A percentile compares a stretch with the other conserved stretches of the same genome.
phyloP scores from a whole-genome alignment of 2,797 vertebrate species.

The Limnodromus scolopaceus region DNA sequence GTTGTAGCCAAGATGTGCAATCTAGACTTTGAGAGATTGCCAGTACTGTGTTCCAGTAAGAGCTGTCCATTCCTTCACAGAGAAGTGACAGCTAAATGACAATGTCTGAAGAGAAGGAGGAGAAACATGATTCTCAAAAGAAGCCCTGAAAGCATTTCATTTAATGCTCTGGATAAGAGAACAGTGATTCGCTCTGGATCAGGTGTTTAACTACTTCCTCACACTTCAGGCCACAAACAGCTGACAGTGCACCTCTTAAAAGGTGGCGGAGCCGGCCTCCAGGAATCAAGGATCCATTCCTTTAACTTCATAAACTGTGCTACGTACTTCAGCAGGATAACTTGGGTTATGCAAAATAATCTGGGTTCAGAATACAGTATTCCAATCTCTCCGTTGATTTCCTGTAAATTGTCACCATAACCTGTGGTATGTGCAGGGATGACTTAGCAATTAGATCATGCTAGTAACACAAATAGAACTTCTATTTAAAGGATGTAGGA shows the following conservation, averaged over 20 bases:
- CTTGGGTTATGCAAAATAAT: neutral
- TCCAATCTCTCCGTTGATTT: neutral
- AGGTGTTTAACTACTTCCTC: neutral
- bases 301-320: neutral
- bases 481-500: neutral
- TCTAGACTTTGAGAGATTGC: neutral
- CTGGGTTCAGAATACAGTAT: neutral
- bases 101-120: neutral
- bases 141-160: neutral
- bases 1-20: neutral
- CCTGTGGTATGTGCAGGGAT: neutral
- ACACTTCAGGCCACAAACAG: neutral
- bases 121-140: neutral
- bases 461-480: neutral
- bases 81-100: neutral
- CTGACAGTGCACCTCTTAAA: neutral
- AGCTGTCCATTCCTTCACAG: neutral
- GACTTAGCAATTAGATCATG: neutral
- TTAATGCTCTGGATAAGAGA: neutral
- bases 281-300: neutral
- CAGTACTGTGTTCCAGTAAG: neutral
- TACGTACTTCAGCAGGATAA: neutral
- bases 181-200: neutral
- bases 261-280: neutral
- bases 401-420: neutral